A percentile compares a stretch with the other conserved stretches of the same genome.
Conservation (phyloP, 2,113 vertebrate species). For the Telmatochromis brachygnathus region DNA sequence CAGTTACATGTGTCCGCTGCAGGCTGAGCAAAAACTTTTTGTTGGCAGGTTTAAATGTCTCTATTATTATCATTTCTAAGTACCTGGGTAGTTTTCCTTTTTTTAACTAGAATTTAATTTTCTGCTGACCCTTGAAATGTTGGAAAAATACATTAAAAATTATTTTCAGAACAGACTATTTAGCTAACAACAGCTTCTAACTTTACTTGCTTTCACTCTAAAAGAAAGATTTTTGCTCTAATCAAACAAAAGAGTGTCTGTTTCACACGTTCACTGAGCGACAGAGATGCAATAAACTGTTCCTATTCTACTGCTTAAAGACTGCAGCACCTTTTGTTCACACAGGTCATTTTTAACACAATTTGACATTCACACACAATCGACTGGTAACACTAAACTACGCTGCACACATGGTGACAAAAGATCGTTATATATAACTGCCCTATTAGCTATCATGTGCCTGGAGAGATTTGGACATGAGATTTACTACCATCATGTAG, state of each 20-base stretch:
- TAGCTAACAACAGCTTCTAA: not conserved
- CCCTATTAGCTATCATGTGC: not conserved
- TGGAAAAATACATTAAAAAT: not conserved
- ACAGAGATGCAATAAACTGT: not conserved
- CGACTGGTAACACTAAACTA: not conserved
- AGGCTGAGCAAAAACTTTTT: not conserved
- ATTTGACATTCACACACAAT: not conserved
- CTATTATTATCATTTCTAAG: not conserved
- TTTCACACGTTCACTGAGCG: not conserved
- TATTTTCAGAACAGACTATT: not conserved
- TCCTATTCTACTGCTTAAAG: not conserved
- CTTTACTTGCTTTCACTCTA: not conserved
- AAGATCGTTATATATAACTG: not conserved
- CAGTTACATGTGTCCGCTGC: not conserved
- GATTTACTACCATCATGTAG: not conserved
- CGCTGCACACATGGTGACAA: not conserved
- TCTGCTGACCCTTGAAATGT: not conserved
- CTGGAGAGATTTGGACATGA: not conserved
- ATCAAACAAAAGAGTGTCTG: not conserved
- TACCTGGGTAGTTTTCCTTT: not conserved
- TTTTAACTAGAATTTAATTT: not conserved
- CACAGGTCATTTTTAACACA: not conserved
- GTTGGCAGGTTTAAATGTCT: not conserved
- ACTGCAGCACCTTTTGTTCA: not conserved
- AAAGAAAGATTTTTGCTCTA: not conserved